Conservation (phyloP, 2,113 vertebrate species). For the Gavialis gangeticus region DNA sequence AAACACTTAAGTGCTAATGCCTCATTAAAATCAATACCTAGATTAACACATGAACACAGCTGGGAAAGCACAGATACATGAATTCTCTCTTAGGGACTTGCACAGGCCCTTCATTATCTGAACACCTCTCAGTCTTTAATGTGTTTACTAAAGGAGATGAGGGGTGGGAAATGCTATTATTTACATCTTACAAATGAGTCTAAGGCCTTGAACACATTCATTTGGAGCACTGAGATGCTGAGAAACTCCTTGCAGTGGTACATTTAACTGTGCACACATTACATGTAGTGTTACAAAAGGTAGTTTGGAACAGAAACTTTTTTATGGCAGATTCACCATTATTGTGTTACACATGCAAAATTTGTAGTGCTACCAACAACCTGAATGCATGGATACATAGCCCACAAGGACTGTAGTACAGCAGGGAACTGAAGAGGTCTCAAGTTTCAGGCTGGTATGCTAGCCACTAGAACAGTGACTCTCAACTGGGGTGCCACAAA, state of each 20-base stretch:
- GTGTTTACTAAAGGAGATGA: too few relatives aligned
- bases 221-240: neutral
- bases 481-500: too few relatives aligned
- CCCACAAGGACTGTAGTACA: neutral
- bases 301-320: too few relatives aligned
- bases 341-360: too few relatives aligned
- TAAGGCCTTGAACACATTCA: too few relatives aligned
- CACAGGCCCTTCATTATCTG: neutral
- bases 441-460: neutral
- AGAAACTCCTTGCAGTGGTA: neutral
- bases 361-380: too few relatives aligned
- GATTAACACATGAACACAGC: neutral
- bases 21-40: neutral
- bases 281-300: too few relatives aligned
- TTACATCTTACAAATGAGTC: neutral
- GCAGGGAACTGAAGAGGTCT: neutral
- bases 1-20: neutral
- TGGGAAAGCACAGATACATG: neutral
- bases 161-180: neutral
- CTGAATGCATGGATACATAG: too few relatives aligned
- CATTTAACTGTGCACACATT: too few relatives aligned
- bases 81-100: neutral
- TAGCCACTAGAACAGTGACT: neutral
- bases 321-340: too few relatives aligned
- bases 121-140: too few relatives aligned